Base-by-base conservation (phyloP, 2,888 invertebrate species). In the Tuta absoluta region DNA sequence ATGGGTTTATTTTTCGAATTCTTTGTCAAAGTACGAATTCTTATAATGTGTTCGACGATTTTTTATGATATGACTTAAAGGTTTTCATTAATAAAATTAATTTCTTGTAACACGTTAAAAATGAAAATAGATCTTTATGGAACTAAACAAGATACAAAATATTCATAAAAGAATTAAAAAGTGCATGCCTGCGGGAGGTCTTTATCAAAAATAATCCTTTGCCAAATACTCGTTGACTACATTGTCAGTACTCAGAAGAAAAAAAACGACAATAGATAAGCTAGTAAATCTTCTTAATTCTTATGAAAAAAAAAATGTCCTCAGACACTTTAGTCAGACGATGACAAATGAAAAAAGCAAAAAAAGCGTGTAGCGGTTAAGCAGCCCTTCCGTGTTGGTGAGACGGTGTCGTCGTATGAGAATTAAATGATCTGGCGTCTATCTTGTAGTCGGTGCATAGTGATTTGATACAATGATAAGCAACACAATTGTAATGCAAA, bases 391-490 rank as follows among this genome's bases (percentile, higher is more conserved):
- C 71, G 70, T 68, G 75, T 79, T 72, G 69, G 77, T 79, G 82
- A 85, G 80, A 85, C 81, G 79, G 78, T 82, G 79, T 83, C 80
- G 72, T 73, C 76, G 65, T 76, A 79, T 79, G 77, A 76, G 82
- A 83, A 82, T 82, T 79, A 79, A 80, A 82, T 82, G 77, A 75
- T 76, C 11, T 60, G 45, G 7, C 3, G 56, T 56, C 56, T 41
- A 57, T 58, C 14, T 41, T 71, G 63, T 72, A 68, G 65, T 67
- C 66, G 62, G 67, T 67, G 56, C 14, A 19, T 67, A 66, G 48
- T 0, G 28, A 72, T 37, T 79, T 80, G 78, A 76, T 74, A 14
- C 0, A 5, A 24, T 53, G 51, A 49, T 49, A 49, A 11, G 19
- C 8, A 21, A 21, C 19, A 19, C 2, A 17, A 45, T n/a, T n/a